A percentile compares a stretch with the other conserved stretches of the same genome.
These are phyloP conservation scores for Suillia variegata DNA, from an alignment of 2,888 invertebrate species.

Conservation along the genomic window DNA sequence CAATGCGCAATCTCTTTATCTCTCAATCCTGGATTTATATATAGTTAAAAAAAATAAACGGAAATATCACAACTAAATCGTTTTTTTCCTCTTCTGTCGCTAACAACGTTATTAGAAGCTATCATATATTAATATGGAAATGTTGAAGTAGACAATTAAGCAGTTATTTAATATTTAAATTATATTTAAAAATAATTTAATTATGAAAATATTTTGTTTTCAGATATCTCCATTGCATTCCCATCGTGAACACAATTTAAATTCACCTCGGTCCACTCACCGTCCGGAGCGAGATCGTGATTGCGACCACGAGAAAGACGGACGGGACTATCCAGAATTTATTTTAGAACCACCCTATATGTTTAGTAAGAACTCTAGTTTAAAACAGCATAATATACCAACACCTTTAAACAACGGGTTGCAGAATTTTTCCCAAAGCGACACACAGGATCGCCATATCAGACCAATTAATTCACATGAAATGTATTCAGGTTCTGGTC, in stretches of 20 bases:
- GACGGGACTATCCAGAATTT: background rate
- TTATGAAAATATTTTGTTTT: background rate
- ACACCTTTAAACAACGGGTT: background rate
- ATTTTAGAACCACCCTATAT: too few species aligned
- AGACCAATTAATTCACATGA: constrained; percentile 20
- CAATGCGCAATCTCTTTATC: too few species aligned
- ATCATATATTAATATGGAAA: too few species aligned
- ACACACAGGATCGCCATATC: constrained; percentile 7
- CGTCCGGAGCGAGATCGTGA: background rate
- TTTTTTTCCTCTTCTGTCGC: too few species aligned
- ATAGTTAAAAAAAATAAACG: too few species aligned
- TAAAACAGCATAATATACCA: background rate
- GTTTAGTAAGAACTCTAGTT: background rate
- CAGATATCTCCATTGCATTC: constrained; percentile 28
- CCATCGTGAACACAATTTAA: background rate
- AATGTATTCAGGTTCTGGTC: constrained; percentile 16
- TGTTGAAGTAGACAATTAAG: too few species aligned
- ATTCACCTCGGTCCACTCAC: background rate
- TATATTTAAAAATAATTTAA: background rate
- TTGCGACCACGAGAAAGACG: background rate
- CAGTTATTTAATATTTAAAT: too few species aligned
- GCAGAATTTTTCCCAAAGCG: background rate
- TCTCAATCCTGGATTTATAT: too few species aligned
- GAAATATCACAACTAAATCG: too few species aligned
- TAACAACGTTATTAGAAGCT: too few species aligned